Conservation (phyloP, 2,113 vertebrate species). For the Morone saxatilis region DNA sequence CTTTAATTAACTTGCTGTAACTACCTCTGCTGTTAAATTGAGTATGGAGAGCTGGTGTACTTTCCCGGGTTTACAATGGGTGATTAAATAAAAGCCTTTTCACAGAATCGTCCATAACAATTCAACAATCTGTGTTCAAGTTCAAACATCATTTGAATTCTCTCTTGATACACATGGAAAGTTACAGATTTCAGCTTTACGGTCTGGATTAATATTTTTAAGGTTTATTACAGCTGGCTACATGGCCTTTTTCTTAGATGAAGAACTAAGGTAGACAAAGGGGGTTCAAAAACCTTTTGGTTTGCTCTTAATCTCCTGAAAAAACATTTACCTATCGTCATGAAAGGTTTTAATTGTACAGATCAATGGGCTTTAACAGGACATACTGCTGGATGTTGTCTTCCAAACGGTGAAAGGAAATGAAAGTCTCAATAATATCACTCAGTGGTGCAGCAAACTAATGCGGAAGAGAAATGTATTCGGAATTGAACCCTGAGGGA, state of each 20-base stretch:
- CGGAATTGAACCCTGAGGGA: slow-evolving; percentile 50
- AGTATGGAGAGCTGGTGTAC: slow-evolving; percentile 2
- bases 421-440: slow-evolving; percentile 30
- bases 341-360: background rate
- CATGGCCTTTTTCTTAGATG: background rate
- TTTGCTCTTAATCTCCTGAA: background rate
- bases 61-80: slow-evolving; percentile 11
- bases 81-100: slow-evolving; percentile 35
- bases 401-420: slow-evolving; percentile 17
- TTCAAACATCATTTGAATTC: slow-evolving; percentile 19
- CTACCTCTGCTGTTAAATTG: slow-evolving; percentile 14
- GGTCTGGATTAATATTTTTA: background rate
- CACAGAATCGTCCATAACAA: background rate
- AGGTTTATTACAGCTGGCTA: background rate
- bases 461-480: slow-evolving; percentile 37
- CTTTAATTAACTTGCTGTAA: slow-evolving; percentile 52
- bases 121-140: background rate
- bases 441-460: slow-evolving; percentile 42
- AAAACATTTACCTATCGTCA: slow-evolving; percentile 16
- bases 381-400: slow-evolving; percentile 1
- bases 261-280: background rate
- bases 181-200: slow-evolving; percentile 5
- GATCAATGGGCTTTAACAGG: slow-evolving; percentile 22
- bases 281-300: slow-evolving; percentile 12
- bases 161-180: background rate